phyloP scores from a whole-genome alignment of 2,888 invertebrate genomes.

The Liposcelis brunnea region DNA sequence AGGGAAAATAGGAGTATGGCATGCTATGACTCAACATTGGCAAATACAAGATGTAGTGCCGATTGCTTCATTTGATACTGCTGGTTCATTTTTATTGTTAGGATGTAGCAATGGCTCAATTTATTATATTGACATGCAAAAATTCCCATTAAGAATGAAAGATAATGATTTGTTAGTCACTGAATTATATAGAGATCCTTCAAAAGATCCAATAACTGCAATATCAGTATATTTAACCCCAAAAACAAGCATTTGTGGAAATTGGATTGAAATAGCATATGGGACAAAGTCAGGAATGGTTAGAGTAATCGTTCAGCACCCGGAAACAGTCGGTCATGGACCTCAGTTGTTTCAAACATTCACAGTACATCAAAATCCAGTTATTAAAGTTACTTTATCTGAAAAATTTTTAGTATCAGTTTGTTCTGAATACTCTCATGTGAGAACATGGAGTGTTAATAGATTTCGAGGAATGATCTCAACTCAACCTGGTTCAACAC shows the following conservation, averaged over 20 bases:
- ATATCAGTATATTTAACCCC: constrained; percentile 98
- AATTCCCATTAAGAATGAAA: constrained; percentile 96
- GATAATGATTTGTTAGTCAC: constrained; percentile 96
- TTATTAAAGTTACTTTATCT: constrained; percentile 85
- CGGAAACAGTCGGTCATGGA: constrained; percentile 95
- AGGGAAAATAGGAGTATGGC: constrained; percentile 98
- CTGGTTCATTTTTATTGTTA: constrained; percentile 84
- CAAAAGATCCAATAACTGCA: constrained; percentile 89
- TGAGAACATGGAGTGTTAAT: constrained; percentile 92
- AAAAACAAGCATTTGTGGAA: constrained; percentile 95
- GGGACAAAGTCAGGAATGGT: constrained; percentile 93
- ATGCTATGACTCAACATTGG: constrained; percentile 98
- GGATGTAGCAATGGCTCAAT: constrained; percentile 95
- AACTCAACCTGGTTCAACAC: constrained; percentile 95
- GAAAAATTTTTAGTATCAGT: constrained; percentile 91
- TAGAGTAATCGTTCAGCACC: constrained; percentile 94
- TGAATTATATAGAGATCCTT: constrained; percentile 86
- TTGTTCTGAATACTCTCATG: constrained; percentile 96
- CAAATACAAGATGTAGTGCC: constrained; percentile 93
- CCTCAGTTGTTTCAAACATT: constrained; percentile 97
- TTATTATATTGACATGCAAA: constrained; percentile 98
- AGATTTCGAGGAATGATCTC: constrained; percentile 97
- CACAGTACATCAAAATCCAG: constrained; percentile 90
- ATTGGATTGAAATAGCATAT: constrained; percentile 99
- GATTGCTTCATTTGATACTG: constrained; percentile 90